Evolutionary conservation across 2,888 invertebrate genomes (phyloP), one percentile per base, ranked within the genome.

Genomic region (Arctia plantaginis): DNA sequence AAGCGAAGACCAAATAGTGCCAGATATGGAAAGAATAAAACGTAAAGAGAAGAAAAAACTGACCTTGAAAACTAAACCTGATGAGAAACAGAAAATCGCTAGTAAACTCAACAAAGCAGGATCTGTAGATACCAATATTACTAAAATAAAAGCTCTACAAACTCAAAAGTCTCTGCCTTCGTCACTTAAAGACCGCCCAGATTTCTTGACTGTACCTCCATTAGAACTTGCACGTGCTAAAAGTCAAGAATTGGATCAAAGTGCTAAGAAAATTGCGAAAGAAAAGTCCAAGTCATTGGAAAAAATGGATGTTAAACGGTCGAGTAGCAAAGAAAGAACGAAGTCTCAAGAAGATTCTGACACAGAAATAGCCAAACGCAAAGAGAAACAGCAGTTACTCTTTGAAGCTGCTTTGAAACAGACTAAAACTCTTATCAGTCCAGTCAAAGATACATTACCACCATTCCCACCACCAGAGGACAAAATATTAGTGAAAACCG

Each of bases 351-450:
- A 97, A 88, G 97, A 97, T 80, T 97, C 97, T 78, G 97, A 97
- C 84, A 96, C 97, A 0, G 97, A 97, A 89, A 96, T 96, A 69
- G 97, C 97, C 1, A 97, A 97, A 89, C 96, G 97, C 68, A 97
- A 97, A 90, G 97, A 97, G 86, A 96, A 97, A 80, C 97, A 97
- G 85, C 97, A 97, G 88, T 97, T 97, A 96, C 90, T 97, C 2
- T 97, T 97, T 83, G 97, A 97, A 93, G 97, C 97, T 7, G 97
- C 97, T 4, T 96, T 97, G 87, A 97, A 97, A 88, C 97, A 97
- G 91, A 97, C 97, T 0, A 97, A 97, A 85, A 97, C 97, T 0
- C 93, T 97, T 80, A 96, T 97, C 51, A 97, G 97, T 89, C 97
- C 97, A 0, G 97, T 97, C 0, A 97, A 97, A 88, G 97, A 97